These are phyloP conservation scores for Aspidiotus rigidus DNA, from an alignment of 2,888 invertebrate species.

Conservation along the genomic window DNA sequence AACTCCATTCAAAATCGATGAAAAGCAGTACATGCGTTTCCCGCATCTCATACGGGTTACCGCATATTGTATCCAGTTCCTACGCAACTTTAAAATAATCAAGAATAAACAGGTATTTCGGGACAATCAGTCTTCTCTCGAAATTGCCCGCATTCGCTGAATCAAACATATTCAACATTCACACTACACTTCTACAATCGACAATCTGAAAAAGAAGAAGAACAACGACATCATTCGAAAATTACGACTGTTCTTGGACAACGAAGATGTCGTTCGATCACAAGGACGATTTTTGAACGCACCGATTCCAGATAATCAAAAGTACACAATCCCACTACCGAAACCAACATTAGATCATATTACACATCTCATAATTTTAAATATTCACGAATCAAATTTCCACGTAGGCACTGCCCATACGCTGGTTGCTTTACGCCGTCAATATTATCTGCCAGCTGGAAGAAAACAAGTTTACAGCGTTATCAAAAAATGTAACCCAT, in stretches of 20 bases:
- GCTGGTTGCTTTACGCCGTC: conserved; percentile 5
- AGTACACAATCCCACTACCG: not conserved
- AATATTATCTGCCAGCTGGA: not conserved
- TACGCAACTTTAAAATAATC: not conserved
- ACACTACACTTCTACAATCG: not conserved
- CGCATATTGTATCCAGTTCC: not conserved
- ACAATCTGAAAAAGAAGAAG: not conserved
- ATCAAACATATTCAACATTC: not conserved
- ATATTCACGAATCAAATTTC: not conserved
- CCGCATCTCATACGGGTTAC: not conserved
- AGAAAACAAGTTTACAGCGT: not conserved
- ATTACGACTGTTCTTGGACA: not conserved
- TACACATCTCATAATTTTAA: not conserved
- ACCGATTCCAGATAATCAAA: not conserved
- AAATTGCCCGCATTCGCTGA: not conserved
- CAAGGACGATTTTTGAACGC: not conserved
- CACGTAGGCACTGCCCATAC: not conserved
- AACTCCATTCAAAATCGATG: not conserved
- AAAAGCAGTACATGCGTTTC: not conserved
- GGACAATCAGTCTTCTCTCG: not conserved
- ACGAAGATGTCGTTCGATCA: not conserved
- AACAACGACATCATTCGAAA: not conserved
- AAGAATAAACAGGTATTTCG: not conserved
- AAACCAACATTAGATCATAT: not conserved
- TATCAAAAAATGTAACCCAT: not conserved